Percentiles rank a stretch among this genome's conserved stretches.
phyloP scores from a whole-genome alignment of 2,797 vertebrate genomes.

The Mormyrops boulengeri region DNA sequence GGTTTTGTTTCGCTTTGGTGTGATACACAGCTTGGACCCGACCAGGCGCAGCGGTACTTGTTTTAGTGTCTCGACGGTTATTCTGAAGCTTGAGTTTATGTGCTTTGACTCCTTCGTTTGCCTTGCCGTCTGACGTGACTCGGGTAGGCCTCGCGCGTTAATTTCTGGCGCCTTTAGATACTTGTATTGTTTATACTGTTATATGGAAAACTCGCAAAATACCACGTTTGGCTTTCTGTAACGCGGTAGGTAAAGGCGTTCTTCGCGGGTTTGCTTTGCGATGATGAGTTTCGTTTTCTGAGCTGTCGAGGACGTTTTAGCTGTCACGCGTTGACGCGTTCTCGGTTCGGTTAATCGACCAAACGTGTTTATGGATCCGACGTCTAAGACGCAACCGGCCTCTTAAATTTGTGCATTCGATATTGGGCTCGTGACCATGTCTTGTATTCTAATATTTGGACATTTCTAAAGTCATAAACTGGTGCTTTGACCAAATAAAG shows the following conservation, averaged over 20 bases:
- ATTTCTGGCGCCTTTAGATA: slow-evolving; percentile 21
- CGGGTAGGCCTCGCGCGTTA: slow-evolving; percentile 5
- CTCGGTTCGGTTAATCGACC: neutral
- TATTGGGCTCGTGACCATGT: neutral
- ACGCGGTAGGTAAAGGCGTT: neutral
- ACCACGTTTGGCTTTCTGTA: neutral
- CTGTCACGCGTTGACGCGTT: neutral
- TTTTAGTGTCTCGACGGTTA: neutral
- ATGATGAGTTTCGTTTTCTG: neutral
- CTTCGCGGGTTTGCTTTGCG: neutral
- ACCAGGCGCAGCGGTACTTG: neutral
- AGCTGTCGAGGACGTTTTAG: neutral
- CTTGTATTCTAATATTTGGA: too few relatives aligned
- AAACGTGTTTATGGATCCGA: neutral
- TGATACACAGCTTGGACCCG: neutral
- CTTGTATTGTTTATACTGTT: neutral
- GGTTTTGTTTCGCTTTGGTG: slow-evolving; percentile 13
- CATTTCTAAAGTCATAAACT: too few relatives aligned
- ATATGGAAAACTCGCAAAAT: neutral
- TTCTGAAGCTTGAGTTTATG: neutral
- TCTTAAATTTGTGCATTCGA: neutral
- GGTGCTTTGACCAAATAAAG: neutral
- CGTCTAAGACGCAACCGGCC: neutral
- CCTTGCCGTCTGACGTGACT: neutral
- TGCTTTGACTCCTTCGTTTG: neutral